Evolutionary conservation across 2,797 vertebrate genomes (phyloP).

Genomic region (Orientallactaga sibirica): DNA sequence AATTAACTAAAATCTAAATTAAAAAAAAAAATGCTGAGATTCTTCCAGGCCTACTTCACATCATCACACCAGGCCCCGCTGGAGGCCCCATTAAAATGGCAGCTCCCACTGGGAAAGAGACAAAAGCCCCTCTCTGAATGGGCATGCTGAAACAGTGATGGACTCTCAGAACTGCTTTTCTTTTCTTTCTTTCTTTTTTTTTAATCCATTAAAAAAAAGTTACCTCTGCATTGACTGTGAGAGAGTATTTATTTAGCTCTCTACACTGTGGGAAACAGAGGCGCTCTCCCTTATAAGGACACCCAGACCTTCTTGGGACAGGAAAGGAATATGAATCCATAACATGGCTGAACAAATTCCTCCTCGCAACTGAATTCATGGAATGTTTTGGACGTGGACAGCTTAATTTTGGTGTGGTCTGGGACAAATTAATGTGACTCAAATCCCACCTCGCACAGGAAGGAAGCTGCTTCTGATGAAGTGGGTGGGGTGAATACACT

Average conservation of each 20-base stretch:
- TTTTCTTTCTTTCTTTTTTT: conserved; percentile 70
- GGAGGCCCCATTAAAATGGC: conserved; percentile 86
- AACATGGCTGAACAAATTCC: conserved; percentile 82
- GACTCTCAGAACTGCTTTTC: conserved; percentile 80
- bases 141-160: conserved; percentile 80
- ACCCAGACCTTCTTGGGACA: conserved; percentile 75
- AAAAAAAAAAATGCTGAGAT: conserved; percentile 74
- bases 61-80: conserved; percentile 81
- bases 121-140: conserved; percentile 84
- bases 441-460: conserved; percentile 77
- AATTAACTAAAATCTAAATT: conserved; percentile 82
- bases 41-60: conserved; percentile 82
- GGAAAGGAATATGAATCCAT: conserved; percentile 79
- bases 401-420: conserved; percentile 83
- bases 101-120: conserved; percentile 85
- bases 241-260: conserved; percentile 85
- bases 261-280: conserved; percentile 83
- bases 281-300: conserved; percentile 78
- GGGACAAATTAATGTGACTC: conserved; percentile 79
- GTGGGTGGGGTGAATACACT: conserved; percentile 49
- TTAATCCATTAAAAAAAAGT: conserved; percentile 85
- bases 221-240: conserved; percentile 85
- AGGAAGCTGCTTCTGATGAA: conserved; percentile 65
- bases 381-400: conserved; percentile 76
- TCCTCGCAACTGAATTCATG: conserved; percentile 78